Evolutionary conservation across 2,113 vertebrate species (phyloP), one percentile per base, ranked within the genome.

Genomic region (Clarias gariepinus): DNA sequence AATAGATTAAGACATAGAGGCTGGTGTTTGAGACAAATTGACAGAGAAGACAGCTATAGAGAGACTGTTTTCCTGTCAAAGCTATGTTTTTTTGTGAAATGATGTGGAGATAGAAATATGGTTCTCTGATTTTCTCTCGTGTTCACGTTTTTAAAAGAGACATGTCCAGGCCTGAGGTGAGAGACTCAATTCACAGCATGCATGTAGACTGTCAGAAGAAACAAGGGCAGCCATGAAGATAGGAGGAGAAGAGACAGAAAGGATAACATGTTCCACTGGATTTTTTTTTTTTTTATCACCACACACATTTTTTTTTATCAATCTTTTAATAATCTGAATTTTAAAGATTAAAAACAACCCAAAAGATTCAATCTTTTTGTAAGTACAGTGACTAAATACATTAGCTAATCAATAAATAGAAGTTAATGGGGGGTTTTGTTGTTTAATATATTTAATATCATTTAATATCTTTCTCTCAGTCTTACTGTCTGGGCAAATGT

Each of bases 31-130:
- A 76, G n/a, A 28, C 25, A 30, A n/a, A 55, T 7, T 18, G 76
- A 55, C 6, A 77, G 86, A 87, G 82, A 89, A 58, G n/a, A 79
- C 83, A 88, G 86, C 86, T 87, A 86, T 88, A 86, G 66, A 58
- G 76, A 58, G 28, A 21, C 77, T 80, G n/a, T 82, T 82, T 83
- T 71, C 61, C 58, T 84, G 66, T 84, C 23, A 84, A 21, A 41
- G 16, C 64, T 63, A 63, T 86, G 81, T 83, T 73, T 78, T 47
- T 68, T 84, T 78, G 79, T 58, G 53, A 23, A 81, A 66, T 86
- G 66, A 82, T 80, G 55, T 64, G 52, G 30, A 85, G 77, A 82
- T 79, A 58, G 63, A 84, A 85, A 87, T 83, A 77, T 64, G 58
- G 58, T 73, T 60, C 33, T 77, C 77, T 87, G 61, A 82, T 83